Base-by-base conservation (phyloP, 2,113 vertebrate genomes). In the Anguilla rostrata region DNA sequence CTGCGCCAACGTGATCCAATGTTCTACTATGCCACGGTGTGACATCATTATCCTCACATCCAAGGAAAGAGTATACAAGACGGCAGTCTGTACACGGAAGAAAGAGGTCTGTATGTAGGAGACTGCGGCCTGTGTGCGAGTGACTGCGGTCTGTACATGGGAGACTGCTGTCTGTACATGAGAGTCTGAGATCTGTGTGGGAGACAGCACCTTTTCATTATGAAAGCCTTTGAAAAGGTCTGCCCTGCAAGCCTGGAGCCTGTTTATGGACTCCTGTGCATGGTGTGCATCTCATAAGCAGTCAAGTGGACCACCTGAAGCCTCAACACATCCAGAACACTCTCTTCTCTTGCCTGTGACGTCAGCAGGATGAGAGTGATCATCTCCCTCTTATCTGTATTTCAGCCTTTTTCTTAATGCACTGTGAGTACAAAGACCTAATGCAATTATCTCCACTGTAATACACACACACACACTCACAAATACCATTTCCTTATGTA, bases 11-110 rank as follows among this genome's bases (percentile, higher is more conserved):
- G 46, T 46, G 46, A 46, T 71, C 29, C 46, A 6, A 43, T 40
- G 78, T 29, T 60, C 18, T 8, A 26, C 75, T 43, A 8, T n/a
- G 26, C 11, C 63, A 66, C 26, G 63, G 63, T 9, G 71, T 85
- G 84, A 85, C 75, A 85, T 85, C 84, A 80, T 85, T 49, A 80
- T 40, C 49, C 78, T 20, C 84, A 60, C 57, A 15, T 60, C 57
- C 57, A 9, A 5, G 43, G 43, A 46, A 9, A 46, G 43, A 5
- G 43, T 6, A 9, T 46, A 5, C 43, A 9, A 53, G 49, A 53
- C 5, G 2, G 49, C 9, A 11, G 49, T 14, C 49, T 53, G 49
- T 12, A 53, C 12, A 11, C 12, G 49, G 49, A 14, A 53, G 49
- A 53, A 2, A 53, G 49, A 9, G 11, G 49, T 14, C 49, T 14